These are phyloP conservation scores for Chalcis sispes DNA, from an alignment of 2,888 invertebrate genomes.

Conservation along the genomic window DNA sequence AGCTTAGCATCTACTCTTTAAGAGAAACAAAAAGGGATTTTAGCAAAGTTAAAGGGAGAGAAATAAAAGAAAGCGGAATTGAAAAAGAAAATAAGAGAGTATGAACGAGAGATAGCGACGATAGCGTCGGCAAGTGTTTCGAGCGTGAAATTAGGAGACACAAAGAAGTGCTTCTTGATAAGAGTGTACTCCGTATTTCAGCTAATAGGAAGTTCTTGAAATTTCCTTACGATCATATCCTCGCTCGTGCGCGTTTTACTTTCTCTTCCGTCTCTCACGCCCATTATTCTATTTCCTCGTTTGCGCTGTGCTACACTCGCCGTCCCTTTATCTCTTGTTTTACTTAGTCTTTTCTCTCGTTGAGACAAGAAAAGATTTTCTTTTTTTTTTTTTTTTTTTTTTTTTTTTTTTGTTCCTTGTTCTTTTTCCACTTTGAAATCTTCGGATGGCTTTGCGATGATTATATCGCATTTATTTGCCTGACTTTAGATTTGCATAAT, in stretches of 20 bases:
- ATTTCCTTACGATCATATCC: conserved; percentile 38
- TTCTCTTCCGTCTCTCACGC: no score
- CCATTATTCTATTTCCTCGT: conserved; percentile 42
- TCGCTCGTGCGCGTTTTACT: no score
- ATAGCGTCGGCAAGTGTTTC: conserved; percentile 40
- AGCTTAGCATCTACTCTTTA: conserved; percentile 21
- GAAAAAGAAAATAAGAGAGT: conserved; percentile 8
- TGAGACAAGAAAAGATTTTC: no score
- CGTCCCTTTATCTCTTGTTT: not conserved
- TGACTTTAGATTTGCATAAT: no score
- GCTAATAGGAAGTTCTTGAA: conserved; percentile 33
- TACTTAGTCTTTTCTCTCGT: not conserved
- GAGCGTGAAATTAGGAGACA: conserved; percentile 66
- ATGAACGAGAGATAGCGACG: conserved; percentile 5
- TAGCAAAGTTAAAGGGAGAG: conserved; percentile 32
- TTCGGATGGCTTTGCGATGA: no score
- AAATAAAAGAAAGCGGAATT: conserved; percentile 11
- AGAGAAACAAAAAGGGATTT: conserved; percentile 11
- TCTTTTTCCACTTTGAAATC: no score
- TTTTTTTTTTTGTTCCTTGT: no score
- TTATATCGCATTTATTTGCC: no score
- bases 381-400: no score
- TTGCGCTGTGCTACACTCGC: not conserved
- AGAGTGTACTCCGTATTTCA: conserved; percentile 12
- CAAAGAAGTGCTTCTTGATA: conserved; percentile 37